Percentiles rank a stretch among this genome's conserved stretches.
Conservation (phyloP, 2,113 vertebrate species). For the Xenopus laevis region DNA sequence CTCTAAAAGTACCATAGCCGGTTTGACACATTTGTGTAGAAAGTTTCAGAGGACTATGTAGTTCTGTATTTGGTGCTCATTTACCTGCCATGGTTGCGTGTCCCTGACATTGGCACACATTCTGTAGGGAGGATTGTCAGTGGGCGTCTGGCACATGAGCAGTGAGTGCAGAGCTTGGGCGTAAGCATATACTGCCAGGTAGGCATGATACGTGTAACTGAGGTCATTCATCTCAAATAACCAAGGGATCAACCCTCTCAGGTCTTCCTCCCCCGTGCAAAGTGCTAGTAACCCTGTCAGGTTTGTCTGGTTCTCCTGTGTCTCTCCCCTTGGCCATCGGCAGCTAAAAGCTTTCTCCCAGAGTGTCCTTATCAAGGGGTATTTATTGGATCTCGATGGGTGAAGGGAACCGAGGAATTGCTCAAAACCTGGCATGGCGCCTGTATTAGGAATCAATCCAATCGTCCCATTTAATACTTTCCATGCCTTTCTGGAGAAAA, state of each 20-base stretch:
- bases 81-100: constrained; percentile 1
- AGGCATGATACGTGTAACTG: constrained; percentile 35
- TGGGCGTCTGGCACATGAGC: background rate
- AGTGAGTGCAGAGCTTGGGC: constrained; percentile 17
- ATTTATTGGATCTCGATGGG: background rate
- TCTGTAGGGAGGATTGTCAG: background rate
- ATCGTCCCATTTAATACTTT: constrained; percentile 27
- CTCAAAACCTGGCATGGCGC: constrained; percentile 17
- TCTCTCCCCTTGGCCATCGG: background rate
- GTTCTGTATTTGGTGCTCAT: background rate
- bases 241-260: background rate
- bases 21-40: too few species aligned
- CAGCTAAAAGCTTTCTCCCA: constrained; percentile 29
- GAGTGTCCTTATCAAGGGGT: constrained; percentile 1
- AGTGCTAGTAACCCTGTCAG: too few species aligned
- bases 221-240: constrained; percentile 32
- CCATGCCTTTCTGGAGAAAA: constrained; percentile 31
- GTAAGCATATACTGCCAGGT: constrained; percentile 26
- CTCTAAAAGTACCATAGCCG: too few species aligned
- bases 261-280: constrained; percentile 2
- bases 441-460: constrained; percentile 16
- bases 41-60: too few species aligned
- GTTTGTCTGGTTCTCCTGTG: background rate
- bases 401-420: background rate
- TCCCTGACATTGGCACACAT: background rate